Evolutionary conservation across 2,888 invertebrate species (phyloP), one percentile per base, ranked within the genome.

Genomic region (Cheiracanthium punctorium): DNA sequence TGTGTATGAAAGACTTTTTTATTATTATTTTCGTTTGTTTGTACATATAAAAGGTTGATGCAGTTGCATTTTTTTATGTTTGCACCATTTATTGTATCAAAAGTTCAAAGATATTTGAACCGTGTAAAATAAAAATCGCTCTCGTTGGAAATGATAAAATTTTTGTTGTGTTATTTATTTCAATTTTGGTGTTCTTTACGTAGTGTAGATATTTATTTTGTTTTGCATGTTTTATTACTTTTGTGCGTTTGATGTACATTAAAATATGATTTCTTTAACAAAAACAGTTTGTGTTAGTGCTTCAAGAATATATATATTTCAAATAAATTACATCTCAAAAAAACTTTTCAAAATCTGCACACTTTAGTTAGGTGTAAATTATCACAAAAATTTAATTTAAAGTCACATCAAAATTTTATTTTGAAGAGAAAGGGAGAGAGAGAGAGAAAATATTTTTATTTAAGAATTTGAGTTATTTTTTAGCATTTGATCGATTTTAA

Each of bases 121-220:
- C 71, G 71, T 86, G 85, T 86, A 86, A 86, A 86, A 86, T 86
- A 86, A 86, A 82, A 79, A 74, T 76, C 74, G 80, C 85, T 79
- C 73, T 86, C 79, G 58, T 80, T 32, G 80, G 28, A 77, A 65
- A 70, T 28, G 64, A 43, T 79, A n/a, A n/a, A n/a, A 73, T 73
- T 70, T 74, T 85, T 77, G 52, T 86, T 75, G 77, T 77, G 77
- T 75, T 76, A 43, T 80, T 80, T 52, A 32, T 86, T 80, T 80
- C 48, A 20, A 28, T 72, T 17, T 30, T n/a, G 17, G 8, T 72
- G 69, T 58, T 69, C 74, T 58, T 37, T 79, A 41, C 37, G 58
- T 77, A 20, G 29, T 73, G 33, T 41, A 29, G 48, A 52, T 43
- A 64, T 64, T 30, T 81, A 32, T 76, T 64, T 33, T 76, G 58